Base-by-base conservation (phyloP, 2,113 vertebrate genomes). In the Hiodon alosoides region DNA sequence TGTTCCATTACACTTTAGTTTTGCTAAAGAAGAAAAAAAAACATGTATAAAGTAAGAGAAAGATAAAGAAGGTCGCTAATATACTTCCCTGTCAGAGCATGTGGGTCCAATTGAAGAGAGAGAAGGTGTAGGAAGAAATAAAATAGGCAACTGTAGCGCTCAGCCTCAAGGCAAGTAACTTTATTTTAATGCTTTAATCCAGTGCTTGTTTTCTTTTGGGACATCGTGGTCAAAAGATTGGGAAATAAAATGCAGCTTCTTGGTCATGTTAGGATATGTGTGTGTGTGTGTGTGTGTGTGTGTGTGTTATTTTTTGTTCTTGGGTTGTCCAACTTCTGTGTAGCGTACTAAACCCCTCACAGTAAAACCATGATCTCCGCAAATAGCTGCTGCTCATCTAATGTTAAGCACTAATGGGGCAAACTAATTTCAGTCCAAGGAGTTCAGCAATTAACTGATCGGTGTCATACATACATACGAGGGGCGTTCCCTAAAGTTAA, bases 181-280 rank as follows among this genome's bases (percentile, higher is more conserved):
- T 51, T n/a, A 72, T 60, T 3, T 51, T 67, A 53, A 50, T 53
- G 60, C n/a, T 61, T 72, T 77, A 73, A 77, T 77, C 76, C 76
- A 61, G 17, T 16, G 53, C 72, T 66, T 59, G 64, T 77, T 73
- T 67, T 73, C 76, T n/a, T 77, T 53, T 59, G 62, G 64, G 62
- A 77, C 46, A 72, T 53, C 52, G 64, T 66, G n/a, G 70, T 66
- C 65, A 72, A 65, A 58, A 58, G 16, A 46, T 57, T 65, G 54
- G 76, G 61, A 60, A 75, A 46, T 47, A 8, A 0, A 75, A 57
- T 46, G 10, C 73, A 69, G 68, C 17, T 61, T 13, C 59, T 4
- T 65, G 52, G 48, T 61, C 51, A 52, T 17, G 67, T 55, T 47
- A 3, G 11, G 59, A 55, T 64, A 51, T 31, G n/a, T 10, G 8